Conservation (phyloP, 2,113 vertebrate genomes). For the Thymallus thymallus region DNA sequence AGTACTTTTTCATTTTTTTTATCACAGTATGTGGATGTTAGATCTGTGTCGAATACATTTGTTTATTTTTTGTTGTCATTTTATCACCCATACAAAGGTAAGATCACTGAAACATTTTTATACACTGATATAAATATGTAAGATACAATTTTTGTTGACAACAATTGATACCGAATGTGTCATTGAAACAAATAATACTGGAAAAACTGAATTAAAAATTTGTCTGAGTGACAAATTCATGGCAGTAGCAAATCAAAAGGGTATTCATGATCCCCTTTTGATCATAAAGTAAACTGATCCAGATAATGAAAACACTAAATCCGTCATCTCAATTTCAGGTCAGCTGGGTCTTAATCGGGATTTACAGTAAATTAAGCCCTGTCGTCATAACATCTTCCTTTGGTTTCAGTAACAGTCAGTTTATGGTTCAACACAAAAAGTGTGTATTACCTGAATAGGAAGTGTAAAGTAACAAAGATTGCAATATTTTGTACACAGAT, state of each 20-base stretch:
- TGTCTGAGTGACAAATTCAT: not conserved
- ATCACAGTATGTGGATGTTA: not conserved
- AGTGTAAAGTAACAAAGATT: slow-evolving; percentile 12
- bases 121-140: not conserved
- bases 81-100: not conserved
- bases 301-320: not conserved
- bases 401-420: slow-evolving; percentile 67
- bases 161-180: not conserved
- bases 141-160: not conserved
- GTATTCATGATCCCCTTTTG: not conserved
- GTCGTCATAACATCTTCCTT: slow-evolving; percentile 29
- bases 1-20: not conserved
- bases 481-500: slow-evolving; percentile 17
- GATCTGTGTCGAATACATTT: not conserved
- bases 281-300: not conserved
- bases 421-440: slow-evolving; percentile 21
- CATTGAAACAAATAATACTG: not conserved
- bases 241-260: not conserved
- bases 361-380: not conserved
- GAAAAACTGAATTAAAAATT: not conserved
- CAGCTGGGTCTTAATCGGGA: too few species aligned
- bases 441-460: not conserved
- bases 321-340: too few species aligned
- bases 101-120: not conserved
- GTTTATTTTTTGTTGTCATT: not conserved